phyloP scores from a whole-genome alignment of 2,113 vertebrate genomes.

The Mugil cephalus region DNA sequence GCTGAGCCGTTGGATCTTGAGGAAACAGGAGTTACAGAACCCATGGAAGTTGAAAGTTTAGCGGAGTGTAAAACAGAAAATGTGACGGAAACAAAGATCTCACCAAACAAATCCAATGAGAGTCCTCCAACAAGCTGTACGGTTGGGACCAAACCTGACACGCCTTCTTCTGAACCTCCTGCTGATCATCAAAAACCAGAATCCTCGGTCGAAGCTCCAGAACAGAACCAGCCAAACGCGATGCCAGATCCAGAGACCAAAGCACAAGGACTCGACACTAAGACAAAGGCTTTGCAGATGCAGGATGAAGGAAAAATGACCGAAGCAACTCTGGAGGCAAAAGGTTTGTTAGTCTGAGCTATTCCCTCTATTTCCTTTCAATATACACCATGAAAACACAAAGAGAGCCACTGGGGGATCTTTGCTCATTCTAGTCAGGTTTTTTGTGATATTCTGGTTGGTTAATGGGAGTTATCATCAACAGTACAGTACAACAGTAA shows the following conservation, averaged over 20 bases:
- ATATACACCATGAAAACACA: too few relatives aligned
- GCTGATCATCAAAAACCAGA: neutral
- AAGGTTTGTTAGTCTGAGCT: neutral
- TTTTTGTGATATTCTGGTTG: too few relatives aligned
- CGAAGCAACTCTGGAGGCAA: neutral
- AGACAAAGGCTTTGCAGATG: neutral
- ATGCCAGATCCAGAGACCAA: neutral
- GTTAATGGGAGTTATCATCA: too few relatives aligned
- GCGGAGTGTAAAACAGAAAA: neutral
- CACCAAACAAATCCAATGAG: neutral
- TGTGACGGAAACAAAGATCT: neutral
- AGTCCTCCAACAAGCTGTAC: neutral
- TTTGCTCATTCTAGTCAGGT: too few relatives aligned
- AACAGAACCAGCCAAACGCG: neutral
- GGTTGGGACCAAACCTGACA: neutral
- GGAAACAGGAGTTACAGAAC: neutral
- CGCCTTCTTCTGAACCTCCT: neutral
- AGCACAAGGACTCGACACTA: neutral
- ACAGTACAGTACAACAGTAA: too few relatives aligned
- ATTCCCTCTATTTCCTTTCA: neutral
- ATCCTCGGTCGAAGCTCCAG: neutral
- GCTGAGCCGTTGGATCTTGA: neutral
- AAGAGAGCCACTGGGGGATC: too few relatives aligned
- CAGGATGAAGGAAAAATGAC: neutral
- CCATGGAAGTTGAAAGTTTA: neutral